A percentile compares a stretch with the other conserved stretches of the same genome.
Conservation (phyloP, 2,113 vertebrate genomes). For the Phainopepla nitens region DNA sequence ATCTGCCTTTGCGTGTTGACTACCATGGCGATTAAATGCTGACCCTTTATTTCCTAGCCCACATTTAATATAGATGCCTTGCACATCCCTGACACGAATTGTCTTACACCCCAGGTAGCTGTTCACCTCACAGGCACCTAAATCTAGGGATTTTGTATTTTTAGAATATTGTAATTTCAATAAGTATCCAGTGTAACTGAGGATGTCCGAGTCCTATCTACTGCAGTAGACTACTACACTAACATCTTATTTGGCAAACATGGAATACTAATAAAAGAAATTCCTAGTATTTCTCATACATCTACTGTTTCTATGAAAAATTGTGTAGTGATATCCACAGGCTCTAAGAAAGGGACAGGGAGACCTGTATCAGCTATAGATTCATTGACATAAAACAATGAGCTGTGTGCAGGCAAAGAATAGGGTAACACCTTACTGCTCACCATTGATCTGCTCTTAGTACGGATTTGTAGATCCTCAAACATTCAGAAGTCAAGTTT, state of each 20-base stretch:
- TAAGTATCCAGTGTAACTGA: background rate
- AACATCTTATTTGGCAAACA: background rate
- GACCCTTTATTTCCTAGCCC: background rate
- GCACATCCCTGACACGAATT: background rate
- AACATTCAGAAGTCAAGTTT: background rate
- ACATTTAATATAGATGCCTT: background rate
- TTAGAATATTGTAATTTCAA: background rate
- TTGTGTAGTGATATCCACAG: background rate
- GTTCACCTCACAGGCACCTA: background rate
- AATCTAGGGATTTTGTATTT: background rate
- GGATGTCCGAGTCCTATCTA: background rate
- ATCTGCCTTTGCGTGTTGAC: background rate
- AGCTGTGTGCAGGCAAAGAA: background rate
- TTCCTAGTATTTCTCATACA: background rate
- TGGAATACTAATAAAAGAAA: background rate
- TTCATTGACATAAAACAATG: background rate
- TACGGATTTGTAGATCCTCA: background rate
- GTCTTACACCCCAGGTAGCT: background rate
- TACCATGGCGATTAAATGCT: background rate
- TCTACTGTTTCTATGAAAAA: background rate
- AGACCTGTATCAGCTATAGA: background rate
- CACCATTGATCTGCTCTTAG: background rate
- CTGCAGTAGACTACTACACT: background rate
- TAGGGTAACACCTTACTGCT: background rate
- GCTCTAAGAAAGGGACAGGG: background rate